These are phyloP conservation scores for Osmerus eperlanus DNA, from an alignment of 2,113 vertebrate species.

Conservation along the genomic window DNA sequence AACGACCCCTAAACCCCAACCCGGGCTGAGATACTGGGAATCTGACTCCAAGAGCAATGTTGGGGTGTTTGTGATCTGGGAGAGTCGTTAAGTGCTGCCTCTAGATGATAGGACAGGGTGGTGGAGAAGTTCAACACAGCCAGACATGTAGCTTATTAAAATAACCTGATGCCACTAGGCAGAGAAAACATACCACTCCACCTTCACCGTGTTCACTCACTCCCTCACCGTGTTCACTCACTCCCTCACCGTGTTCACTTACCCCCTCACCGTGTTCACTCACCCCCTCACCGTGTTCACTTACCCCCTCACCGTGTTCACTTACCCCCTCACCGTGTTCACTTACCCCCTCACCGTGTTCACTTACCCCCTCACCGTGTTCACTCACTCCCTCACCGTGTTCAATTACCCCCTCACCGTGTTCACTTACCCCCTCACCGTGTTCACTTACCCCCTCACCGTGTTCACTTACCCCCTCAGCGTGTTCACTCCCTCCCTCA, in stretches of 20 bases:
- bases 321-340: background rate
- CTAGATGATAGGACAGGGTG: background rate
- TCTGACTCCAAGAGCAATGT: no score
- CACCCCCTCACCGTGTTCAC: background rate
- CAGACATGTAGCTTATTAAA: conserved; percentile 20
- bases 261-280: background rate
- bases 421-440: background rate
- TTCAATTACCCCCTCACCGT: background rate
- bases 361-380: background rate
- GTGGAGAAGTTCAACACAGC: background rate
- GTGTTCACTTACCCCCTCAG: background rate
- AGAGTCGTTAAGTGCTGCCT: background rate
- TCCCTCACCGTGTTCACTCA: background rate
- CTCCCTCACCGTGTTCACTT: background rate
- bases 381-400: background rate
- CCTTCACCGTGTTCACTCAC: background rate
- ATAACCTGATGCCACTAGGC: conserved; percentile 6
- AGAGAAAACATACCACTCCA: background rate
- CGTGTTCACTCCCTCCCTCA: background rate
- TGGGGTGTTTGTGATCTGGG: no score
- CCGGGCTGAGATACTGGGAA: no score
- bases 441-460: background rate
- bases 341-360: background rate
- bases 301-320: background rate
- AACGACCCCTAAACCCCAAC: no score